Evolutionary conservation across 1,140 invertebrate species (phyloP), one percentile per base, ranked within the genome.

Genomic region (Panagrolaimus sp.): DNA sequence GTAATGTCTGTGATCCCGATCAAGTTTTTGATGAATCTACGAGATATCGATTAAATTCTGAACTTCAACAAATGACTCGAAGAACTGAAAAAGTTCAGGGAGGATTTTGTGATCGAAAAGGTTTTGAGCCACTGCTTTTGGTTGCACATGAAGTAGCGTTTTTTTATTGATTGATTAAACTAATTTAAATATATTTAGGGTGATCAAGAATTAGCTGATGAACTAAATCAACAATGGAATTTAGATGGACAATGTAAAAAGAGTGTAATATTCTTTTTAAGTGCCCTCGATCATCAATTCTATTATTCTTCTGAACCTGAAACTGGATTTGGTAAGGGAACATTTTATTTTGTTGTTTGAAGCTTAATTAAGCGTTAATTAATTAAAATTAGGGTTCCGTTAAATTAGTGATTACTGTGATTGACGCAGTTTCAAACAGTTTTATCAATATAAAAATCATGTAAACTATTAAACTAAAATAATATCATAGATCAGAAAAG

Each of bases 201-300:
- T 28, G 28, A 12, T 28, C 63, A 64, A 64, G 14, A 64, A 32
- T 43, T 64, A 7, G 63, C 63, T 38, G 63, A 64, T 38, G 28
- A 32, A 32, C 17, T 64, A 17, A 64, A 64, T 43, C 15, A 64
- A 43, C 32, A 43, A 43, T 64, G 38, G 28, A 64, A 64, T 64
- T 43, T 64, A 32, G 63, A 64, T 17, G 63, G 63, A 9, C 63
- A 64, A 17, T 64, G 63, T 17, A 64, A 64, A 64, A 64, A 64
- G 17, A 24, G 17, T 10, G 63, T 64, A 8, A 43, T 64, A 17
- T 64, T 64, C n/a, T 43, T 64, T 43, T 28, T 64, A 1, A 43
- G 38, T 43, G 8, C 17, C 12, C 17, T 43, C 26, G 38, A 32
- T 17, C 28, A 64, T 43, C 7, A 32, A 43, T 43, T 64, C 12